Base-by-base conservation (phyloP, 1,140 invertebrate genomes). In the Drosophila tropicalis region DNA sequence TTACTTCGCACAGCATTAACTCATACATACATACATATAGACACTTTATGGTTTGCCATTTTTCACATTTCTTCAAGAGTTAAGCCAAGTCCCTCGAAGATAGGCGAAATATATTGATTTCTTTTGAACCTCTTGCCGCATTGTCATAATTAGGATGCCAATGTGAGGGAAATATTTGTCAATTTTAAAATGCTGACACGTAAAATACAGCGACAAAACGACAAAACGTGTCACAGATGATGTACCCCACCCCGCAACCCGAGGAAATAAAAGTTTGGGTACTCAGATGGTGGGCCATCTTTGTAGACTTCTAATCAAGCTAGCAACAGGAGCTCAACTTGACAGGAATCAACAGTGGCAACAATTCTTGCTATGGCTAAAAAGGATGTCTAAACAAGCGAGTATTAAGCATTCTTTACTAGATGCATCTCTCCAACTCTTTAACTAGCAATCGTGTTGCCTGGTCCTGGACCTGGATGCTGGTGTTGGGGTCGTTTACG, bases 391-490 rank as follows among this genome's bases (percentile, higher is more conserved):
- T 29, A 6, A 29, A 29, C 29, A 25, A 1, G 25, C 25, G 1
- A 29, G 5, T 6, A 29, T 29, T 29, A 29, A 29, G 29, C 22
- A 25, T 25, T 25, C 29, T 29, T 5, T 29, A 29, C 29, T 29
- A 29, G 29, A 29, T 36, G 34, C 66, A 40, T 57, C 63, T 57
- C 22, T 71, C 36, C 39, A 58, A 29, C 65, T 61, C 47, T 54
- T 67, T 65, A 65, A 69, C 69, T 66, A 68, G 41, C 47, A 70
- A 67, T 56, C 64, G 62, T 6, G 29, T 29, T 29, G 29, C 5
- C 29, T 29, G 0, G 29, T 29, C 29, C 29, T 6, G 5, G 29
- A n/a, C n/a, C n/a, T n/a, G n/a, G n/a, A n/a, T 29, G 5, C 29
- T 29, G 7, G 3, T 51, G 17, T 1, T 9, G 7, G 7, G 10